phyloP scores from a whole-genome alignment of 2,888 invertebrate genomes.

The Andricus curvator region DNA sequence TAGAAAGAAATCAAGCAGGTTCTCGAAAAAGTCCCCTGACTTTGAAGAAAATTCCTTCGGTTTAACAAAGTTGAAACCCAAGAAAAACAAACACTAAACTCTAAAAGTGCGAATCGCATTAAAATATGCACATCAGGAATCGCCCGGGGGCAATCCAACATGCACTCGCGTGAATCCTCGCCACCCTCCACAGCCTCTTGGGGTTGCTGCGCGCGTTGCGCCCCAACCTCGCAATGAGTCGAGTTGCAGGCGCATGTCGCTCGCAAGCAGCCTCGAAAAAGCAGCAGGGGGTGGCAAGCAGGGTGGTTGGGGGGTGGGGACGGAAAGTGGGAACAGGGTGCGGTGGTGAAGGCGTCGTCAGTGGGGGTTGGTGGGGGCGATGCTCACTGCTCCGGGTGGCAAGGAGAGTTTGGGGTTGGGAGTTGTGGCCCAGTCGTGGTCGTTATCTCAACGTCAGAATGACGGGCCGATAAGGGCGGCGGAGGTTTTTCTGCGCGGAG shows the following conservation, averaged over 20 bases:
- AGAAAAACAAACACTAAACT: too few species aligned
- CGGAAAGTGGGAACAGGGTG: neutral
- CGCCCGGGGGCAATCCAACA: too few species aligned
- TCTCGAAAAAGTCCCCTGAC: too few species aligned
- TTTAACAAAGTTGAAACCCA: too few species aligned
- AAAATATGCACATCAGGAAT: too few species aligned
- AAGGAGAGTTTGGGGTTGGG: neutral
- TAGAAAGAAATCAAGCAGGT: too few species aligned
- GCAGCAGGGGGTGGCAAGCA: neutral
- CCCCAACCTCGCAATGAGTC: neutral
- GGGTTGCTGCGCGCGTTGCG: neutral
- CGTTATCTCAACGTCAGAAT: slow-evolving; percentile 65
- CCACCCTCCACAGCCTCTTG: neutral
- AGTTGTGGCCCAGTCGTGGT: slow-evolving; percentile 25
- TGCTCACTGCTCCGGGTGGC: neutral
- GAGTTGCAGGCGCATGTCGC: neutral
- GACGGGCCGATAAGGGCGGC: slow-evolving; percentile 56
- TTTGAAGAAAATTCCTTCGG: too few species aligned
- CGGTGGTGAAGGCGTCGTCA: neutral
- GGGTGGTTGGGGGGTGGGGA: neutral
- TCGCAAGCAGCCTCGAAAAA: neutral
- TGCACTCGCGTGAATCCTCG: neutral
- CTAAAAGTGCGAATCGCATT: too few species aligned
- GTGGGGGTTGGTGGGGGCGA: slow-evolving; percentile 55
- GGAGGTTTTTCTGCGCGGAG: slow-evolving; percentile 26